Evolutionary conservation across 2,113 vertebrate species (phyloP).

Genomic region (Neomonachus schauinslandi): DNA sequence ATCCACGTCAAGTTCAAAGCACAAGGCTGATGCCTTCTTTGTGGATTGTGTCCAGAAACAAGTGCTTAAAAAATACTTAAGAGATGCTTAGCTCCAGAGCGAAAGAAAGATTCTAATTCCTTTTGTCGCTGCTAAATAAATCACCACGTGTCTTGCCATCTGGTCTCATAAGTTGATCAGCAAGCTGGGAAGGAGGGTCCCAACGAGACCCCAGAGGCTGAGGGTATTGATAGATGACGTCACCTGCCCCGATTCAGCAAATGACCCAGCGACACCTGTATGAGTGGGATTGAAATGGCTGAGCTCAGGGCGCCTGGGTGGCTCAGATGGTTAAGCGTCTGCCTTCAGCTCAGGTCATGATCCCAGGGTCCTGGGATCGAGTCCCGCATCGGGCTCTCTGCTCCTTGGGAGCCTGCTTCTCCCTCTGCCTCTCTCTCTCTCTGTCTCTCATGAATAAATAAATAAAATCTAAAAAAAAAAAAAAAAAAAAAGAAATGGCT

Average conservation of each 20-base stretch:
- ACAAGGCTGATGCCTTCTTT: neutral
- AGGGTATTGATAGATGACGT: accelerated
- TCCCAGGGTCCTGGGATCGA: no score
- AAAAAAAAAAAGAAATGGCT: no score
- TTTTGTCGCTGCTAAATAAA: neutral
- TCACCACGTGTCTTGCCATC: neutral
- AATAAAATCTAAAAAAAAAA: no score
- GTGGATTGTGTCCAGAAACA: neutral
- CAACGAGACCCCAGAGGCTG: neutral
- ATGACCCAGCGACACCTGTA: accelerated
- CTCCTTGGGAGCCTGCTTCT: no score
- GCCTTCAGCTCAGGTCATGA: no score
- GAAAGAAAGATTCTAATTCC: neutral
- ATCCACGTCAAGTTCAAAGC: neutral
- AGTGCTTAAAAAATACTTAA: neutral
- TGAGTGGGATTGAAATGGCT: accelerated
- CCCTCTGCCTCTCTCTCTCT: no score
- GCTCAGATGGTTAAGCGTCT: no score
- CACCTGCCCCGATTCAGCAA: neutral
- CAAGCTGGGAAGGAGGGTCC: neutral
- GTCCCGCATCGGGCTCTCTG: no score
- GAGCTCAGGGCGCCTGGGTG: no score
- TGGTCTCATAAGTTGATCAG: neutral
- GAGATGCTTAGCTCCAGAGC: neutral
- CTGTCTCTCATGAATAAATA: no score